Percentiles rank a stretch among this genome's conserved stretches.
Conservation (phyloP, 2,797 vertebrate species). For the Valencia hispanica region DNA sequence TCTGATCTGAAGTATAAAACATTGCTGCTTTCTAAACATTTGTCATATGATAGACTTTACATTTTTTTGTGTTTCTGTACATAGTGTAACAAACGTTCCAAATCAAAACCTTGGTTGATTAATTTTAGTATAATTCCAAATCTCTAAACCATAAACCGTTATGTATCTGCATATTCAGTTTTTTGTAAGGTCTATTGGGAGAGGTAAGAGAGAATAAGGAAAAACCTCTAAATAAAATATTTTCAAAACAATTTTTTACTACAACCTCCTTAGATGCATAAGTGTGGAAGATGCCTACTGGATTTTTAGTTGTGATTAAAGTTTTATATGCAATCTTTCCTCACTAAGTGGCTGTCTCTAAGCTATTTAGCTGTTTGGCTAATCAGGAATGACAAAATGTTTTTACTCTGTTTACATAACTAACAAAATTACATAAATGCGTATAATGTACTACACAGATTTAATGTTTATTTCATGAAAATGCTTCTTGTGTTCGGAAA, state of each 20-base stretch:
- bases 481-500: neutral
- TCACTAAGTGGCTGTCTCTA: neutral
- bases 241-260: neutral
- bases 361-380: neutral
- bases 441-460: neutral
- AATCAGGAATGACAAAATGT: neutral
- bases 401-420: neutral
- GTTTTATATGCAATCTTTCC: neutral
- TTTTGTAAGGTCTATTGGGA: neutral
- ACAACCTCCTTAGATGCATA: neutral
- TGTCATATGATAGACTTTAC: neutral
- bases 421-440: no score
- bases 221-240: conserved; percentile 1
- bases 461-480: neutral
- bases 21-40: neutral
- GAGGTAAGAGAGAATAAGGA: neutral
- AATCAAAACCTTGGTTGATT: neutral
- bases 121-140: neutral
- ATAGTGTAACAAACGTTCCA: neutral
- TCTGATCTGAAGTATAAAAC: no score
- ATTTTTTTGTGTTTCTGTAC: neutral
- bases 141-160: neutral
- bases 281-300: neutral
- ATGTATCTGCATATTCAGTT: neutral
- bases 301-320: neutral